phyloP scores from a whole-genome alignment of 2,888 invertebrate genomes.

The Eurytoma adleriae region DNA sequence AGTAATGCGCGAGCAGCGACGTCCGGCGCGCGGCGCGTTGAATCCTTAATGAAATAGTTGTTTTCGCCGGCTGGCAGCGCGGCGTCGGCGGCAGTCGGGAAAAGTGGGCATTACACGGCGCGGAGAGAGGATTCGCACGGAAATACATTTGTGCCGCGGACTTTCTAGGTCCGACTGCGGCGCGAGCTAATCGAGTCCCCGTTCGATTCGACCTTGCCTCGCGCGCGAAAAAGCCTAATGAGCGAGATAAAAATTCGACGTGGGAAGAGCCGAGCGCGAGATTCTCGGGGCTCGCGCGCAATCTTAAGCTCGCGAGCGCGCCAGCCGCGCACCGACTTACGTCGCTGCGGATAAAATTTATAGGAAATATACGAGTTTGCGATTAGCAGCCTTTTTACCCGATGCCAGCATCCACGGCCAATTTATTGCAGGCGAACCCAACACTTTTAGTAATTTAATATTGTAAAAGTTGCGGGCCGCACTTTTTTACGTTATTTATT shows the following conservation, averaged over 20 bases:
- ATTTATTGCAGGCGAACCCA: slow-evolving; percentile 10
- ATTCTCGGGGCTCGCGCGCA: background rate
- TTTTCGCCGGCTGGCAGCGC: background rate
- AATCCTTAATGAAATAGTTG: slow-evolving; percentile 29
- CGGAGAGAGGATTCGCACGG: slow-evolving; percentile 32
- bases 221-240: background rate
- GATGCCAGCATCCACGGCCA: background rate
- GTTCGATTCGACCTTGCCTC: background rate
- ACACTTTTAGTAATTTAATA: slow-evolving; percentile 31
- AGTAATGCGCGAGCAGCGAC: background rate
- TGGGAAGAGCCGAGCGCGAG: slow-evolving; percentile 17
- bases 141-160: background rate
- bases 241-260: slow-evolving; percentile 10
- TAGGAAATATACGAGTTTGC: slow-evolving; percentile 5
- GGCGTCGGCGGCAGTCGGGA: background rate
- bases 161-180: slow-evolving; percentile 34
- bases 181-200: slow-evolving; percentile 19
- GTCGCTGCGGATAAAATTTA: too few species aligned
- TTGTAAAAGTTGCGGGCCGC: background rate
- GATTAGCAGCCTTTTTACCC: slow-evolving; percentile 2
- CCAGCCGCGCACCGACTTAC: background rate
- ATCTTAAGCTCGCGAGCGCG: background rate
- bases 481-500: slow-evolving; percentile 4
- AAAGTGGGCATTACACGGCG: slow-evolving; percentile 9
- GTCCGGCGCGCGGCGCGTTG: background rate